Base-by-base conservation (phyloP, 2,888 invertebrate genomes). In the Oxyteleia sp. region DNA sequence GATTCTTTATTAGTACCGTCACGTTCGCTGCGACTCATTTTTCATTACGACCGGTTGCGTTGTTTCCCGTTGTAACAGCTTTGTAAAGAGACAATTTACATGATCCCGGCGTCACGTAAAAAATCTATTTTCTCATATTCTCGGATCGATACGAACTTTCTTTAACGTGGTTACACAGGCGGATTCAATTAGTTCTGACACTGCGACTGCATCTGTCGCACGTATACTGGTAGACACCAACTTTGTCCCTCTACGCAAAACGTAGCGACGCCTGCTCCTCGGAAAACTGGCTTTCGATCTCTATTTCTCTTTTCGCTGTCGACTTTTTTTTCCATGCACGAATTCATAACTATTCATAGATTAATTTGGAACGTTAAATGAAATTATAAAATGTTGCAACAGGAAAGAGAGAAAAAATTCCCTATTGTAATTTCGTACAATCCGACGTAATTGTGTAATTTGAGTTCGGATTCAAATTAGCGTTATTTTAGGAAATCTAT, bases 151-250 rank as follows among this genome's bases (percentile, higher is more conserved):
- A 29, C 13, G 35, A 64, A 64, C 49, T 64, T 64, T 64, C 63
- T 64, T 64, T 64, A 61, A 64, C 63, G 47, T 16, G 32, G 49
- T 64, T 64, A 49, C 35, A 26, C 35, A 1, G 49, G 32, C 20
- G 35, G 7, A 64, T 64, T 64, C 63, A 64, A 64, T 64, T 64
- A 64, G 63, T 47, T 45, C 63, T 49, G 63, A 29, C 63, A 32
- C 47, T 64, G 49, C 63, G 49, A 18, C 18, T 64, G 32, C 26
- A 35, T 49, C 49, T 35, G 55, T 32, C 32, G 63, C 49, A 63
- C 23, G 49, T 38, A 20, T 38, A n/a, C 10, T 53, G 10, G 11
- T 11, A 20, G 59, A 32, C 23, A 59, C 38, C 59, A 59, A 41
- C 23, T 59, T 55, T 16, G 29, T 35, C 35, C 55, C 32, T 55